Base-by-base conservation (phyloP, 1,140 invertebrate genomes). In the Atta cephalotes region DNA sequence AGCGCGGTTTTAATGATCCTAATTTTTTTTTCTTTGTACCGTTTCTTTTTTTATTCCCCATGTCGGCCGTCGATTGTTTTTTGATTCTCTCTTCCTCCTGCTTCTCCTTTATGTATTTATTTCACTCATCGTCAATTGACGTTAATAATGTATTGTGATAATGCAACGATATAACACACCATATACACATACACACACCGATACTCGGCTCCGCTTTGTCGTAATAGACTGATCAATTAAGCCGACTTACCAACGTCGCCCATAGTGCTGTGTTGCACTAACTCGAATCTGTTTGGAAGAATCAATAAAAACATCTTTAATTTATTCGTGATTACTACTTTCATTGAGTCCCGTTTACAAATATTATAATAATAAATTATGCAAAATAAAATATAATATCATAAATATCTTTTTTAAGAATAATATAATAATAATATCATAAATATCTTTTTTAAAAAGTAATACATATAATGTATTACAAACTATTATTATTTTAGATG, bases 251-350 rank as follows among this genome's bases (percentile, higher is more conserved):
- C 77, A 86, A 76, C 56, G 85, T 85, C 79, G 89, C 78, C 74
- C 39, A 68, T 49, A 80, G 85, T 87, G 85, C 89, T 87, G 12
- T 56, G 66, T 45, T 25, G 85, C 88, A 87, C 86, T 71, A 35
- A 80, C 45, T 87, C 85, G 14, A 85, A 90, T 88, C 68, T 90
- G 89, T 90, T 90, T 77, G 58, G 79, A 89, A 51, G 66, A 86
- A 72, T 79, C 85, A 90, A 90, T 90, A 90, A 90, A 90, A 90
- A 87, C 65, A 28, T 89, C 88, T 89, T 89, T 87, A 85, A 89
- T 90, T 90, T 89, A 89, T 74, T 58, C n/a, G 16, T 35, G 10
- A 45, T 68, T 16, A 39, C 71, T 16, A 28, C 14, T 70, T 80
- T 89, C 63, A 81, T 60, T 72, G 6, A 25, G 56, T 31, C 62